A percentile compares a stretch with the other conserved stretches of the same genome.
These are phyloP conservation scores for Dynastes hyllus DNA, from an alignment of 2,888 invertebrate species.

Conservation along the genomic window DNA sequence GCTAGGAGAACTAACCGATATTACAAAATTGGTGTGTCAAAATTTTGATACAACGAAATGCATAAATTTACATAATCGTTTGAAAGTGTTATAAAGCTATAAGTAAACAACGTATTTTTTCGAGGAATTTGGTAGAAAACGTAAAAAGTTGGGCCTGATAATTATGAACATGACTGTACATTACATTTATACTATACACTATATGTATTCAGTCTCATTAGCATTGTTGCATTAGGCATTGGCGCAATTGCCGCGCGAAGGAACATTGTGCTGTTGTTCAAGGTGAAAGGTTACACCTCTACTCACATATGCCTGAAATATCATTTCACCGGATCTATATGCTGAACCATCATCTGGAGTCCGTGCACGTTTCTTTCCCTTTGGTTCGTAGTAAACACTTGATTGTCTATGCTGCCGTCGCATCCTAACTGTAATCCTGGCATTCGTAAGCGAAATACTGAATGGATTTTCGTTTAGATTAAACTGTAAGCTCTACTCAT, in stretches of 20 bases:
- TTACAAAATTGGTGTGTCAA: no score
- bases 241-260: constrained; percentile 30
- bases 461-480: constrained; percentile 27
- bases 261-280: constrained; percentile 42
- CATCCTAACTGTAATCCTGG: constrained; percentile 31
- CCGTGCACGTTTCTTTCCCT: constrained; percentile 10
- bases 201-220: constrained; percentile 20
- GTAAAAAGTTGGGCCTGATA: no score
- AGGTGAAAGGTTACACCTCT: constrained; percentile 52
- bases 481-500: constrained; percentile 1
- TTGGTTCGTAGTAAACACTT: background rate
- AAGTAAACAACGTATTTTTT: no score
- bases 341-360: constrained; percentile 12
- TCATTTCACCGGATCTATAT: constrained; percentile 45
- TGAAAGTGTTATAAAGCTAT: no score
- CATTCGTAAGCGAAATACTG: constrained; percentile 18
- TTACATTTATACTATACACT: background rate
- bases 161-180: background rate
- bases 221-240: constrained; percentile 42
- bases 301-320: constrained; percentile 48
- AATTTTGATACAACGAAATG: no score
- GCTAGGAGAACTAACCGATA: no score
- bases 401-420: constrained; percentile 41
- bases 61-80: no score
- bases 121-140: no score